These are phyloP conservation scores for Elephas maximus DNA, from an alignment of 2,113 vertebrate species.

Conservation along the genomic window DNA sequence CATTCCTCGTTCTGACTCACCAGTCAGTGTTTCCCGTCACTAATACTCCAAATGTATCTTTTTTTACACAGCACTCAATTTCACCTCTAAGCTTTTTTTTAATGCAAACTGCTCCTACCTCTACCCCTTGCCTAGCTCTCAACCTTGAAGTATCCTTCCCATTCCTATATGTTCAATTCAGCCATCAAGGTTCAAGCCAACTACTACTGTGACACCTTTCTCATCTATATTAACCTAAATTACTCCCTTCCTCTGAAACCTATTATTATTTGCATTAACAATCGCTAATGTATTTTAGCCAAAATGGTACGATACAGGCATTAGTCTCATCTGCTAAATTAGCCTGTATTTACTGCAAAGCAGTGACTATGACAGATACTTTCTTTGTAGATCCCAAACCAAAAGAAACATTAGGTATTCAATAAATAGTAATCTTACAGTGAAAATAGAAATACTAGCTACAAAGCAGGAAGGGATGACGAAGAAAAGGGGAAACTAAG, in stretches of 20 bases:
- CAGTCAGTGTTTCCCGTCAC: background rate
- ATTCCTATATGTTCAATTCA: constrained; percentile 30
- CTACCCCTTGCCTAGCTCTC: background rate
- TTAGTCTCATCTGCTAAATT: background rate
- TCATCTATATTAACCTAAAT: constrained; percentile 29
- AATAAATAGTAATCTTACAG: constrained; percentile 39
- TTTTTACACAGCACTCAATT: background rate
- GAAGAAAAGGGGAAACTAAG: constrained; percentile 45
- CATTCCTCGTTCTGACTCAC: background rate
- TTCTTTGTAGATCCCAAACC: constrained; percentile 52
- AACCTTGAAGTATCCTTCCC: background rate
- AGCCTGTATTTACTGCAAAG: constrained; percentile 11
- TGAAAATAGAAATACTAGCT: constrained; percentile 45
- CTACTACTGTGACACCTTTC: background rate
- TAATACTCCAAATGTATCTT: background rate
- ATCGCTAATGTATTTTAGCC: constrained; percentile 20
- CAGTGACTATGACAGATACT: background rate
- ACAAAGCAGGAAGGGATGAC: background rate
- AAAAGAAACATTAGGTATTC: constrained; percentile 4
- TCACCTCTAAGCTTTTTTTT: background rate
- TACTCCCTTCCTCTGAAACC: background rate
- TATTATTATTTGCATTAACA: constrained; percentile 16
- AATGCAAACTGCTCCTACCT: background rate
- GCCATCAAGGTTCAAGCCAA: constrained; percentile 1
- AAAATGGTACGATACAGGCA: background rate